A percentile compares a stretch with the other conserved stretches of the same genome.
phyloP scores from a whole-genome alignment of 2,888 invertebrate species.

The Noctuana brunneofusca region DNA sequence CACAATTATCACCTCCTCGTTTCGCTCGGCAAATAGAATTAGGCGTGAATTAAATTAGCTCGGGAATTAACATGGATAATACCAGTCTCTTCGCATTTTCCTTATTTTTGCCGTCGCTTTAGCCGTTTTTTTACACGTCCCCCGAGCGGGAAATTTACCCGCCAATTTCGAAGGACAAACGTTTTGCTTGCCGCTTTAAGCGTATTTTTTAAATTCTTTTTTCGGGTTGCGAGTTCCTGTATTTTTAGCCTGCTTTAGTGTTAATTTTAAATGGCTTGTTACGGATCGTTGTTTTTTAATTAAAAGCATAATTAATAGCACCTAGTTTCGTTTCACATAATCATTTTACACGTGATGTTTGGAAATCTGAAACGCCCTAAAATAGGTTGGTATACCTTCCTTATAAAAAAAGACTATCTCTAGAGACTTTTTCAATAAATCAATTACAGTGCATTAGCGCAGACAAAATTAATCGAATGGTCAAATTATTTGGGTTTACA shows the following conservation, averaged over 20 bases:
- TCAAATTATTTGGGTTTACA: too few relatives aligned
- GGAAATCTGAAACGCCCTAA: too few relatives aligned
- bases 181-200: slow-evolving; percentile 43
- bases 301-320: too few relatives aligned
- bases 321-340: too few relatives aligned
- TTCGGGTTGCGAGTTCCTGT: slow-evolving; percentile 13
- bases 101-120: slow-evolving; percentile 67
- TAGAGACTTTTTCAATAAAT: too few relatives aligned
- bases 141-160: slow-evolving; percentile 55
- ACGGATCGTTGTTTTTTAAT: background rate
- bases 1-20: slow-evolving; percentile 80
- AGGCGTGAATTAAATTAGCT: slow-evolving; percentile 81
- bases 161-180: slow-evolving; percentile 56
- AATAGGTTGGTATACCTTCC: too few relatives aligned
- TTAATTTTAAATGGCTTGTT: background rate
- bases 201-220: slow-evolving; percentile 47
- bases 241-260: background rate
- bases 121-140: slow-evolving; percentile 59
- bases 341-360: too few relatives aligned
- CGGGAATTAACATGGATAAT: slow-evolving; percentile 82
- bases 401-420: too few relatives aligned
- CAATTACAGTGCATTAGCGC: too few relatives aligned
- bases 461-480: too few relatives aligned
- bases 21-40: slow-evolving; percentile 81
- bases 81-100: slow-evolving; percentile 68